Percentiles rank a stretch among this genome's conserved stretches.
These are phyloP conservation scores for Pogonomyrmex californicus DNA, from an alignment of 1,140 invertebrate genomes.

Conservation along the genomic window DNA sequence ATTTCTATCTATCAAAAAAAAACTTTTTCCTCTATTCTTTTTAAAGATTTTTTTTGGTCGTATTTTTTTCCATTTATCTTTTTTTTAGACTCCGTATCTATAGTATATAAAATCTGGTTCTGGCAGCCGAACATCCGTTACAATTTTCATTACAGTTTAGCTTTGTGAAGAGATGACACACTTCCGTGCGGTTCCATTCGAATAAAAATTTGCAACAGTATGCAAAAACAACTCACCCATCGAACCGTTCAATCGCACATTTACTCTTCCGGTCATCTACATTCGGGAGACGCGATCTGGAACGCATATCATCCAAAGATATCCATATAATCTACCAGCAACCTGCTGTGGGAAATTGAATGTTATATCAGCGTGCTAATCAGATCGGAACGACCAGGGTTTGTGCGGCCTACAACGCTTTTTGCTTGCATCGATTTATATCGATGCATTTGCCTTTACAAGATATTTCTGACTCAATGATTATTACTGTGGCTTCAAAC, in stretches of 20 bases:
- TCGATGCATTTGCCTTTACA: slow-evolving; percentile 9
- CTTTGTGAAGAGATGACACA: slow-evolving; percentile 18
- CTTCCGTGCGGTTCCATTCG: slow-evolving; percentile 38
- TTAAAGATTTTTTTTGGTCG: neutral
- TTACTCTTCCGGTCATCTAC: slow-evolving; percentile 25
- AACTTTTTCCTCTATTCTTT: neutral
- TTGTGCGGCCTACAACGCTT: slow-evolving; percentile 24
- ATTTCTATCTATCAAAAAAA: neutral
- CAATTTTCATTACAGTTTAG: slow-evolving; percentile 27
- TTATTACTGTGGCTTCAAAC: neutral
- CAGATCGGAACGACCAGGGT: slow-evolving; percentile 64
- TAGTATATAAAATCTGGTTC: neutral
- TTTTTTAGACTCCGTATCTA: neutral
- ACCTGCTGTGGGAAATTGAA: slow-evolving; percentile 45
- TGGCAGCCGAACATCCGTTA: slow-evolving; percentile 18
- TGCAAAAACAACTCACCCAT: slow-evolving; percentile 52
- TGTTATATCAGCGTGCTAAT: slow-evolving; percentile 56
- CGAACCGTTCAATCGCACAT: slow-evolving; percentile 34
- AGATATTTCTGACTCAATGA: neutral
- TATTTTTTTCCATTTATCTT: neutral
- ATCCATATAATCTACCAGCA: slow-evolving; percentile 51
- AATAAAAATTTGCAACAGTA: slow-evolving; percentile 38
- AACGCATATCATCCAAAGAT: slow-evolving; percentile 50
- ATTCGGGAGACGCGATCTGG: slow-evolving; percentile 66
- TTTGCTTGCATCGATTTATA: slow-evolving; percentile 19